phyloP scores from a whole-genome alignment of 2,888 invertebrate genomes.

The Apotomis betuletana region DNA sequence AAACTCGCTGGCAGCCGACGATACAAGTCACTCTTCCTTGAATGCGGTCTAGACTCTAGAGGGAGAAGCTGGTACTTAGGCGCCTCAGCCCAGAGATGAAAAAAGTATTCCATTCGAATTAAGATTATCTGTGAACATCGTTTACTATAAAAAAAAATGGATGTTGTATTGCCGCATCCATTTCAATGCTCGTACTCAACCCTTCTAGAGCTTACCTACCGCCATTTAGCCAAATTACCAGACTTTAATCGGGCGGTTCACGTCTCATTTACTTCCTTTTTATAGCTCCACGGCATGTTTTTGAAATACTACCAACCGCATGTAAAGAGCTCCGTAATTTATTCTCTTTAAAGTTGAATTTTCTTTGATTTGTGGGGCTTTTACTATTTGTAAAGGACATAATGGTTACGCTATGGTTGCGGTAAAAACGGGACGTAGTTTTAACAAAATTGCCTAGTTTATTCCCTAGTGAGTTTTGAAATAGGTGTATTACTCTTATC shows the following conservation, averaged over 20 bases:
- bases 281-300: constrained; percentile 58
- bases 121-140: too few relatives aligned
- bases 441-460: constrained; percentile 30
- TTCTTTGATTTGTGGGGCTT: not conserved
- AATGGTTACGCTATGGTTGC: constrained; percentile 25
- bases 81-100: too few relatives aligned
- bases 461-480: constrained; percentile 13
- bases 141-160: constrained; percentile 25
- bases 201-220: constrained; percentile 52
- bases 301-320: constrained; percentile 40
- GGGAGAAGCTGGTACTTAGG: too few relatives aligned
- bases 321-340: constrained; percentile 8
- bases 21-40: too few relatives aligned
- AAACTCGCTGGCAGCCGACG: too few relatives aligned
- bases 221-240: constrained; percentile 68
- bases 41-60: too few relatives aligned
- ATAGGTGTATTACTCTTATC: constrained; percentile 8
- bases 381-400: constrained; percentile 33
- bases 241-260: constrained; percentile 70
- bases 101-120: too few relatives aligned
- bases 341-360: constrained; percentile 15
- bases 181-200: constrained; percentile 39
- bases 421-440: constrained; percentile 28
- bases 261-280: constrained; percentile 72
- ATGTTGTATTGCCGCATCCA: constrained; percentile 45